These are phyloP conservation scores for Caenorhabditis tropicalis DNA, from an alignment of 1,140 invertebrate species.

Conservation along the genomic window DNA sequence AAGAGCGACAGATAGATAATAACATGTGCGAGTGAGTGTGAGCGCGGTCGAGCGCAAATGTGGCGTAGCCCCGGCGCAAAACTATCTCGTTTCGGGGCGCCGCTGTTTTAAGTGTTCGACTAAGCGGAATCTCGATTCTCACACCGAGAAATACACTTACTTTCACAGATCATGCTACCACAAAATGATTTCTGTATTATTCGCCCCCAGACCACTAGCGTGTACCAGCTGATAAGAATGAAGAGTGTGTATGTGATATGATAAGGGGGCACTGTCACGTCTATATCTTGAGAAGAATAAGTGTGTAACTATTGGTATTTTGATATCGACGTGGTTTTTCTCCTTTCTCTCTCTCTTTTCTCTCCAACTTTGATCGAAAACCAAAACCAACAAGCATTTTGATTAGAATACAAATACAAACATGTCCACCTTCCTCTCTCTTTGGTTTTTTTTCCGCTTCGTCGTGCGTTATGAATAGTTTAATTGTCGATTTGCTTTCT, in stretches of 20 bases:
- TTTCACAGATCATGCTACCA: too few relatives aligned
- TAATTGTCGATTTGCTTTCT: neutral
- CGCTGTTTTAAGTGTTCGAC: neutral
- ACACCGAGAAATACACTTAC: neutral
- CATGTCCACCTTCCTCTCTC: neutral
- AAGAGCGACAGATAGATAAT: slow-evolving; percentile 21
- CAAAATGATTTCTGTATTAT: neutral
- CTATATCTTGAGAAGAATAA: neutral
- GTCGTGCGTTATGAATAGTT: neutral
- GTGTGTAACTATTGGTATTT: neutral
- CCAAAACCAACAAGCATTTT: slow-evolving; percentile 42
- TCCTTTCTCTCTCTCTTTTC: neutral
- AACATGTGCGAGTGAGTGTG: slow-evolving; percentile 2
- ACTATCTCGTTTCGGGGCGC: slow-evolving; percentile 21
- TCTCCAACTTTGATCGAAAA: slow-evolving; percentile 36
- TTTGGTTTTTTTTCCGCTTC: too few relatives aligned
- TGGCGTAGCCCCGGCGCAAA: neutral
- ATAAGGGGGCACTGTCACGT: neutral
- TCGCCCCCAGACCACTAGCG: neutral
- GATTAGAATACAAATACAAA: slow-evolving; percentile 44
- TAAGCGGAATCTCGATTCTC: neutral
- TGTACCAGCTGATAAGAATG: neutral
- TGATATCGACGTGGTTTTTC: neutral
- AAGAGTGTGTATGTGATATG: neutral
- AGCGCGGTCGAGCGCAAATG: slow-evolving; percentile 16